A percentile compares a stretch with the other conserved stretches of the same genome.
These are phyloP conservation scores for Anser cygnoides DNA, from an alignment of 2,113 vertebrate genomes.

Conservation along the genomic window DNA sequence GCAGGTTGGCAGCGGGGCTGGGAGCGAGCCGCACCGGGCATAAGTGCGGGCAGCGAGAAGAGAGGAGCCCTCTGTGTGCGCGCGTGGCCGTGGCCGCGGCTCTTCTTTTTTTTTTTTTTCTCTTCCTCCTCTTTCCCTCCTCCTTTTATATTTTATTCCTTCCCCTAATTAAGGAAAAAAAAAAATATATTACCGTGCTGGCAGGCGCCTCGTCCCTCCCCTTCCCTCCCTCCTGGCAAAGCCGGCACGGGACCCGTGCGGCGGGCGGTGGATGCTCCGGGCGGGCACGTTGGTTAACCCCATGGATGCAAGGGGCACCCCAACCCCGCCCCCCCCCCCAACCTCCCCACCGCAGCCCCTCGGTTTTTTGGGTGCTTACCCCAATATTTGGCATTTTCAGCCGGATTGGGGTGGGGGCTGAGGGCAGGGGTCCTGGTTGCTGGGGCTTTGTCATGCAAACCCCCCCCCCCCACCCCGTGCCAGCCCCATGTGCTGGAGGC, in stretches of 20 bases:
- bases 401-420: neutral
- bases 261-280: constrained; percentile 7
- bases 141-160: constrained; percentile 45
- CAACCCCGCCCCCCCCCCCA: neutral
- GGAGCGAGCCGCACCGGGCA: constrained; percentile 15
- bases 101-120: neutral
- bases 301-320: neutral
- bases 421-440: neutral
- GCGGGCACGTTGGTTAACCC: neutral
- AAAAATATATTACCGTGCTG: constrained; percentile 22
- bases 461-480: no score
- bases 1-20: constrained; percentile 32
- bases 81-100: neutral
- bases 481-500: neutral
- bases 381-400: neutral
- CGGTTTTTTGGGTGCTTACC: neutral
- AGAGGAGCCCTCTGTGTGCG: neutral
- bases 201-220: constrained; percentile 37
- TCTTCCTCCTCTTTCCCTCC: neutral
- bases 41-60: constrained; percentile 37
- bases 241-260: neutral
- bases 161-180: constrained; percentile 15
- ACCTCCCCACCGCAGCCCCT: rapidly evolving
- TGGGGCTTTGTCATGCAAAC: constrained; percentile 4
- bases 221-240: constrained; percentile 38